These are phyloP conservation scores for Xylophagus ater DNA, from an alignment of 2,888 invertebrate species.

Conservation along the genomic window DNA sequence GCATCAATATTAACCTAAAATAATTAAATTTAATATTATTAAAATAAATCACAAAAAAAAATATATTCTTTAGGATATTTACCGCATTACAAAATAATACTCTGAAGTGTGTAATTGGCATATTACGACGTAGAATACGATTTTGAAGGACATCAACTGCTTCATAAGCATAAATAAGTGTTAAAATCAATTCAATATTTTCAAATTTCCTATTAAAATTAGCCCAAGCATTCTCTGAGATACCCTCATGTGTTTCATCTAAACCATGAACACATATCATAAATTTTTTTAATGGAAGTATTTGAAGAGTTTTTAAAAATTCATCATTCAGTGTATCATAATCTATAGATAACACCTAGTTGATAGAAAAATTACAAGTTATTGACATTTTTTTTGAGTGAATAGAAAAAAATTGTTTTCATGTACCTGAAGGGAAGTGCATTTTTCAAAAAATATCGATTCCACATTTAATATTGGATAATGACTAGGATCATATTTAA, in stretches of 20 bases:
- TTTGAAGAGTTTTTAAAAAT: conserved; percentile 31
- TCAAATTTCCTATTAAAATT: conserved; percentile 39
- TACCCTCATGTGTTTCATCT: conserved; percentile 49
- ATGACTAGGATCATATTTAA: conserved; percentile 60
- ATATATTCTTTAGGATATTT: conserved; percentile 22
- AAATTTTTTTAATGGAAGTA: conserved; percentile 45
- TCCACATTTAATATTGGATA: conserved; percentile 46
- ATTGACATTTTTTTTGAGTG: neutral
- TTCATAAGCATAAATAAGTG: conserved; percentile 53
- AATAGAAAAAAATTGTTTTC: neutral
- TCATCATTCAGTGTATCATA: conserved; percentile 37
- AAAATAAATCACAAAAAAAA: neutral
- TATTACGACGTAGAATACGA: conserved; percentile 51
- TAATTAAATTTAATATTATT: neutral
- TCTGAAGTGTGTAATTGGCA: conserved; percentile 63
- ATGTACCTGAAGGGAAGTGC: conserved; percentile 45
- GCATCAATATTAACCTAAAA: conserved; percentile 34
- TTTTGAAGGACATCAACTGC: conserved; percentile 51
- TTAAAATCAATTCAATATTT: conserved; percentile 32
- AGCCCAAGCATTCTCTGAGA: conserved; percentile 53
- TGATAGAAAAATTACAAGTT: neutral
- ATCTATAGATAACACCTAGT: conserved; percentile 32
- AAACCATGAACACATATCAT: conserved; percentile 60
- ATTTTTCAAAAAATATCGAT: conserved; percentile 46
- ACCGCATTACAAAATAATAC: conserved; percentile 61